These are phyloP conservation scores for Drosophila niveifrons DNA, from an alignment of 2,888 invertebrate species.

Conservation along the genomic window DNA sequence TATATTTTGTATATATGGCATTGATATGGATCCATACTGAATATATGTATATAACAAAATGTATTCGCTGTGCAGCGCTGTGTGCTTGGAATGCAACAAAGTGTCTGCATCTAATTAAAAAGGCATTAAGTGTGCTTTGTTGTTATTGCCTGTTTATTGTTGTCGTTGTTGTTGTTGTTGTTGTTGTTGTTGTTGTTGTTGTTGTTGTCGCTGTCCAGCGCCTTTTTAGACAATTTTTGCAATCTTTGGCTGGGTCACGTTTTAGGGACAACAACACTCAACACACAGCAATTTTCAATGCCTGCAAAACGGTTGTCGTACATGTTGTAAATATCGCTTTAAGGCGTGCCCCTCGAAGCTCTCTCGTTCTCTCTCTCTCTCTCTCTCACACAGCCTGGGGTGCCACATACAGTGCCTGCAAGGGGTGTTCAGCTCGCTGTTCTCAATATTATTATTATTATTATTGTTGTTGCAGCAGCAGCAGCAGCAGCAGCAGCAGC, in stretches of 20 bases:
- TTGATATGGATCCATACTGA: conserved; percentile 6
- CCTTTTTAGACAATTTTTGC: conserved; percentile 69
- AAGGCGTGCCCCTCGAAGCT: conserved; percentile 62
- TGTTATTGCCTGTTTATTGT: conserved; percentile 13
- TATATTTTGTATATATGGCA: conserved; percentile 17
- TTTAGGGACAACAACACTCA: conserved; percentile 50
- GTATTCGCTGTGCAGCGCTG: conserved; percentile 24
- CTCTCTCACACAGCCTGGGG: conserved; percentile 1
- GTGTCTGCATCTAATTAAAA: conserved; percentile 77
- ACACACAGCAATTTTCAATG: conserved; percentile 14
- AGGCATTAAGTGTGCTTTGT: conserved; percentile 61
- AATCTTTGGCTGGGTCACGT: conserved; percentile 77
- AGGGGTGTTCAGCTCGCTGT: conserved; percentile 3
- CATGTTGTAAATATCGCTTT: conserved; percentile 77
- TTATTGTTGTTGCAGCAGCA: conserved; percentile 20
- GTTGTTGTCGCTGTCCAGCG: conserved; percentile 38
- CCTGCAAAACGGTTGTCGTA: conserved; percentile 68
- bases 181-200: conserved; percentile 25
- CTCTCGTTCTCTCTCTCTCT: background rate
- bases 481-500: conserved; percentile 8
- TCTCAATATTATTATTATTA: conserved; percentile 38
- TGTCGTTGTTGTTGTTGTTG: conserved; percentile 24
- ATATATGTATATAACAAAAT: conserved; percentile 19
- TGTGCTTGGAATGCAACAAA: conserved; percentile 70
- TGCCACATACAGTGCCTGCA: conserved; percentile 3